Conservation (phyloP, 2,113 vertebrate genomes). For the Myocastor coypus region DNA sequence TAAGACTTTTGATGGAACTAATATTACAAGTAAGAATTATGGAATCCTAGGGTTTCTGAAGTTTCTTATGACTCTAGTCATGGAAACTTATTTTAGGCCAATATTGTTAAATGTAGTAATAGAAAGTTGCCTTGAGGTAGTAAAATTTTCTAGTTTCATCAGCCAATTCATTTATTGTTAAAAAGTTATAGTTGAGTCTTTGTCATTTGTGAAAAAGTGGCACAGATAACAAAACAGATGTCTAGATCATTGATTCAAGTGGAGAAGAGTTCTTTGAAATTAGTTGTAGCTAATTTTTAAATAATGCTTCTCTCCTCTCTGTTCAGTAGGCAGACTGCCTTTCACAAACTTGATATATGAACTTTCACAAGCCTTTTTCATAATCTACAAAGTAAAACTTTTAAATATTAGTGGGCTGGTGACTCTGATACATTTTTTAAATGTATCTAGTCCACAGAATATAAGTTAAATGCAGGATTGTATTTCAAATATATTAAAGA, state of each 20-base stretch:
- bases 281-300: neutral
- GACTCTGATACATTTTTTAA: neutral
- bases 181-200: slow-evolving; percentile 3
- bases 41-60: neutral
- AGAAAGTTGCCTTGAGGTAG: neutral
- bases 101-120: neutral
- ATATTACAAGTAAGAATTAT: neutral
- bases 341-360: neutral
- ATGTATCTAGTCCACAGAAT: neutral
- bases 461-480: neutral
- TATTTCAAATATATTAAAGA: neutral
- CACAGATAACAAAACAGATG: slow-evolving; percentile 21
- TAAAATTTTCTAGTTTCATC: neutral
- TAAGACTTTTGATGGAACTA: slow-evolving; percentile 11
- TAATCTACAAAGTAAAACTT: neutral
- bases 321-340: neutral
- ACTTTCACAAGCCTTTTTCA: neutral
- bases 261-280: neutral
- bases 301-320: neutral
- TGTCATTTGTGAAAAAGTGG: neutral
- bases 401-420: neutral
- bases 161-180: slow-evolving; percentile 12
- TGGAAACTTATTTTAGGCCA: neutral
- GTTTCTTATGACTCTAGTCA: neutral
- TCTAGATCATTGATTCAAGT: neutral